phyloP scores from a whole-genome alignment of 2,797 vertebrate species.

The Poecilia picta region DNA sequence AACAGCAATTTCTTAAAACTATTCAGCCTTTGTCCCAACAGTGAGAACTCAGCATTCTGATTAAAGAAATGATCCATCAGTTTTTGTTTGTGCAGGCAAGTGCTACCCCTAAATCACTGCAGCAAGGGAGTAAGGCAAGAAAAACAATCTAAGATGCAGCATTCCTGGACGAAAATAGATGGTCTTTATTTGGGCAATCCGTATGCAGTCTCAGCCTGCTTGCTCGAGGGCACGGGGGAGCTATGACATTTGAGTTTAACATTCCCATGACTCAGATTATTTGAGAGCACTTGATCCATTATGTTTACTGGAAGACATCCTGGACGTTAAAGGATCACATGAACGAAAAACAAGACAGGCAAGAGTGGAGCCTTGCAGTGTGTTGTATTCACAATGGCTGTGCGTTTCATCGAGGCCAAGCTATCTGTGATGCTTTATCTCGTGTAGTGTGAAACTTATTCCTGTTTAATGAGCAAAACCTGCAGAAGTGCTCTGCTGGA shows the following conservation, averaged over 20 bases:
- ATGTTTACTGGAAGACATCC: constrained; percentile 20
- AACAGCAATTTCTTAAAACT: neutral
- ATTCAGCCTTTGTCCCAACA: neutral
- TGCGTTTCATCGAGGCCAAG: neutral
- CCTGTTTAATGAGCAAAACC: constrained; percentile 36
- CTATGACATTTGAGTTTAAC: constrained; percentile 54
- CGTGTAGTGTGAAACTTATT: constrained; percentile 20
- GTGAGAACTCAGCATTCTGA: neutral
- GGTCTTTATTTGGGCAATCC: constrained; percentile 45
- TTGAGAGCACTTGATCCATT: constrained; percentile 13
- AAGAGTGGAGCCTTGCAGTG: neutral
- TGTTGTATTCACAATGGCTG: neutral
- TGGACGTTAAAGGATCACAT: constrained; percentile 6
- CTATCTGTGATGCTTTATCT: constrained; percentile 17
- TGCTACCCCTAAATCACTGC: constrained; percentile 19
- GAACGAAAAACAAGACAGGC: neutral
- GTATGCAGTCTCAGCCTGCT: constrained; percentile 40
- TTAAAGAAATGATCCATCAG: neutral
- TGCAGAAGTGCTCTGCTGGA: constrained; percentile 1
- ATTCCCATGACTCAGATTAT: constrained; percentile 61
- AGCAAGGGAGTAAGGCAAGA: constrained; percentile 20
- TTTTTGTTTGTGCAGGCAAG: neutral
- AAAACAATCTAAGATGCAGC: constrained; percentile 37
- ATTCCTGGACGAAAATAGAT: constrained; percentile 71
- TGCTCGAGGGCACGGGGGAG: constrained; percentile 53